A percentile compares a stretch with the other conserved stretches of the same genome.
Evolutionary conservation across 1,140 invertebrate genomes (phyloP).

Genomic region (Elymnias hypermnestra): DNA sequence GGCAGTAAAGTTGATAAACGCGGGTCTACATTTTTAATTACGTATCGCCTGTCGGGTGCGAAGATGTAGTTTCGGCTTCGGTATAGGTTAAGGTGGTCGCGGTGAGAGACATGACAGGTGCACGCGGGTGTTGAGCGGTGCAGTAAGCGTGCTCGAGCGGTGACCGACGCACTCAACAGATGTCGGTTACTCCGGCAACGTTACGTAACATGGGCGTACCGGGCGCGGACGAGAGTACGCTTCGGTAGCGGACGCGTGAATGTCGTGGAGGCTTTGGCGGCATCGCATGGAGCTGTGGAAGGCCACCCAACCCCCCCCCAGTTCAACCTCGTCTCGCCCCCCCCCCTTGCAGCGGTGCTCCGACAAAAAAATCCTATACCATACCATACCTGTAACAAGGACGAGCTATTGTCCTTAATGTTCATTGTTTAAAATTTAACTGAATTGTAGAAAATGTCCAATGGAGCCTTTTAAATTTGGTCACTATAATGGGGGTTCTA

Average conservation of each 20-base stretch:
- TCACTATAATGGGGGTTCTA: background rate
- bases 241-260: slow-evolving; percentile 53
- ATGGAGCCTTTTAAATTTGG: background rate
- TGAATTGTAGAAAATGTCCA: slow-evolving; percentile 12
- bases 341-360: no score
- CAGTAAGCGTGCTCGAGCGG: slow-evolving; percentile 48
- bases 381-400: slow-evolving; percentile 41
- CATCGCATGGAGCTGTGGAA: slow-evolving; percentile 33
- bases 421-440: slow-evolving; percentile 31
- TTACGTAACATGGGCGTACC: slow-evolving; percentile 62
- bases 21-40: slow-evolving; percentile 38
- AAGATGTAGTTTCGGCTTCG: slow-evolving; percentile 30
- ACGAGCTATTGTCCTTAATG: slow-evolving; percentile 33
- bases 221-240: slow-evolving; percentile 45
- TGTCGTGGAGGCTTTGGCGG: slow-evolving; percentile 48
- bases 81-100: slow-evolving; percentile 24
- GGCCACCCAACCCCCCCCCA: slow-evolving; percentile 19
- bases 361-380: no score
- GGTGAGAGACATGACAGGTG: slow-evolving; percentile 45
- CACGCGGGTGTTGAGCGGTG: slow-evolving; percentile 51
- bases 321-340: slow-evolving; percentile 23
- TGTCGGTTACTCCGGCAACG: slow-evolving; percentile 50
- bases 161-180: slow-evolving; percentile 60
- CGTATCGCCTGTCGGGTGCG: slow-evolving; percentile 35
- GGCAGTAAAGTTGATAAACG: slow-evolving; percentile 39